Evolutionary conservation across 2,113 vertebrate species (phyloP), one percentile per base, ranked within the genome.

Genomic region (Zosterops japonicus): DNA sequence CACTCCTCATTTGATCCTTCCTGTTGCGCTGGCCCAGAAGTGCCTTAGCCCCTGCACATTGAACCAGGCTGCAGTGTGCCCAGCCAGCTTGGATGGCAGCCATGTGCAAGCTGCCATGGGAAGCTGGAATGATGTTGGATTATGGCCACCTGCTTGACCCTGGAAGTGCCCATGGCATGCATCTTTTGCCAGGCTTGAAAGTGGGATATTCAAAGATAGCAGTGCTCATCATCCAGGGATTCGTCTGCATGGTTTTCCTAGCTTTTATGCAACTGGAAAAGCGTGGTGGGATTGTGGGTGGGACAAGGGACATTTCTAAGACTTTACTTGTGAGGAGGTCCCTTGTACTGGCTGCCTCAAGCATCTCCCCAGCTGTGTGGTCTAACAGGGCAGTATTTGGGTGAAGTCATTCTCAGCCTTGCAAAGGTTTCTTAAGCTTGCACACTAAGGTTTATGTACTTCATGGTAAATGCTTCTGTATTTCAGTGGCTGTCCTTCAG

Each of bases 401-500:
- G 56, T 77, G 24, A 90, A 86, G 60, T 80, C 7, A 10, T 60
- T 31, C 60, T 87, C 52, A 77, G 64, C 47, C 24, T 89, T 72
- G 63, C 28, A 74, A 71, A 72, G 24, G 80, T 79, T 86, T 94
- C 83, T 52, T 75, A 41, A 92, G 65, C 41, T 77, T 28, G 15
- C 41, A 63, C 39, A n/a, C 29, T 52, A 35, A 36, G 59, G 72
- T 74, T 64, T 79, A 39, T 67, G 76, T 76, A 76, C 68, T 69
- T 29, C 68, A 47, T 76, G 68, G 74, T 79, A 95, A 91, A 77
- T 42, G 71, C 57, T 56, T 76, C 56, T 59, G 2, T 50, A 36
- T 76, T 94, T 82, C 86, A 56, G 72, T 86, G 57, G 64, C 78
- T 89, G 89, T 89, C 42, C 91, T 72, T 69, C 81, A 88, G 52